Percentiles rank a stretch among this genome's conserved stretches.
Conservation (phyloP, 2,113 vertebrate species). For the Willisornis vidua region DNA sequence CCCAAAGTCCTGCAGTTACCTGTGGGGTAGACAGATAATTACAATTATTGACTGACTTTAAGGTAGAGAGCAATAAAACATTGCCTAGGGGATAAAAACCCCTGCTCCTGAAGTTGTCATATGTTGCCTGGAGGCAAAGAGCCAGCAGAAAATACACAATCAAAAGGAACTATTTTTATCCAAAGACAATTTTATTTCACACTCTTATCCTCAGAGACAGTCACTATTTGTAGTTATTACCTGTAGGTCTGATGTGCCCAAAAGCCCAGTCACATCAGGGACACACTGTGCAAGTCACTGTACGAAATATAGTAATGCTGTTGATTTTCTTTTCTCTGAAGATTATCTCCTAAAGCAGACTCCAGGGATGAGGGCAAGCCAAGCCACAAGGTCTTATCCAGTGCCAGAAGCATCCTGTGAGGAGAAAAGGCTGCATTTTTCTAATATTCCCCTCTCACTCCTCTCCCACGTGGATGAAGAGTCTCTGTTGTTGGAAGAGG, state of each 20-base stretch:
- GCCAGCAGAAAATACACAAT: slow-evolving; percentile 56
- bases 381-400: neutral
- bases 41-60: slow-evolving; percentile 57
- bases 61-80: slow-evolving; percentile 43
- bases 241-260: slow-evolving; percentile 46
- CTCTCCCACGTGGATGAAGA: neutral
- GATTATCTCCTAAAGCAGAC: slow-evolving; percentile 12
- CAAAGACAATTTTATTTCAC: slow-evolving; percentile 62
- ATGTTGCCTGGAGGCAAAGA: slow-evolving; percentile 43
- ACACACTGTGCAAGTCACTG: slow-evolving; percentile 22
- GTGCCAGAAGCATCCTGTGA: neutral
- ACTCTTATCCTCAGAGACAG: slow-evolving; percentile 28
- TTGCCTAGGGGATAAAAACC: neutral
- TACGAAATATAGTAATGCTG: neutral
- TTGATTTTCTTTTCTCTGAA: slow-evolving; percentile 11
- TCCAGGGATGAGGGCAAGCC: neutral
- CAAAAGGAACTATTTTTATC: slow-evolving; percentile 65
- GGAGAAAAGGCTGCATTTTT: neutral
- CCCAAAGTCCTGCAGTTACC: neutral
- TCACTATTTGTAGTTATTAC: slow-evolving; percentile 51
- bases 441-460: neutral
- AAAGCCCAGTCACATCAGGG: slow-evolving; percentile 49
- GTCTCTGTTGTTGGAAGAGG: neutral
- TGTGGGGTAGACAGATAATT: slow-evolving; percentile 42
- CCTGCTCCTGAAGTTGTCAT: slow-evolving; percentile 29